A percentile compares a stretch with the other conserved stretches of the same genome.
Conservation (phyloP, 2,888 invertebrate species). For the Heliconius erato region DNA sequence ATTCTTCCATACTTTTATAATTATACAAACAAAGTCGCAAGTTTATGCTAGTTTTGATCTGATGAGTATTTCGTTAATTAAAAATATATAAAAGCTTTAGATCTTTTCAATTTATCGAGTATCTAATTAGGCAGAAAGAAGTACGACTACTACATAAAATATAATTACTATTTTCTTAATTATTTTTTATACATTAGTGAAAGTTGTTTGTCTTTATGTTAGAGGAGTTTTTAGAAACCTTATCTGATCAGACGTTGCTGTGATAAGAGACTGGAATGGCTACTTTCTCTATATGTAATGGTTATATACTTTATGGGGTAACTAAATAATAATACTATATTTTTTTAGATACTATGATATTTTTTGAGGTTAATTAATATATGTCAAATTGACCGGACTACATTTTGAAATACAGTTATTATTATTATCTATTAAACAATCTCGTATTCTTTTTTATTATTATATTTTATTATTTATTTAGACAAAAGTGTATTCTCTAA, state of each 20-base stretch:
- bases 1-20: background rate
- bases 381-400: no score
- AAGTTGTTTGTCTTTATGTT: conserved; percentile 17
- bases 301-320: background rate
- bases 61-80: conserved; percentile 14
- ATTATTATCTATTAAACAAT: no score
- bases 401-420: no score
- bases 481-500: no score
- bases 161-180: conserved; percentile 17
- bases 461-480: no score
- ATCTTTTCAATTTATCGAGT: conserved; percentile 4
- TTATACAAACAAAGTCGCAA: background rate
- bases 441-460: no score
- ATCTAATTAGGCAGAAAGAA: conserved; percentile 25
- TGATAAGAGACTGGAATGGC: conserved; percentile 22
- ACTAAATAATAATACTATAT: background rate
- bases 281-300: conserved; percentile 17
- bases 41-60: background rate
- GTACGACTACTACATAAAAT: conserved; percentile 19
- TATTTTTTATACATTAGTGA: conserved; percentile 19
- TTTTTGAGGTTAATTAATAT: no score
- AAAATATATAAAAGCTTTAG: background rate
- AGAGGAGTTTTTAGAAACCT: conserved; percentile 9
- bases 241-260: conserved; percentile 12
- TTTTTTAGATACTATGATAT: no score